Evolutionary conservation across 1,140 invertebrate genomes (phyloP).

Genomic region (Daktulosphaira vitifoliae): DNA sequence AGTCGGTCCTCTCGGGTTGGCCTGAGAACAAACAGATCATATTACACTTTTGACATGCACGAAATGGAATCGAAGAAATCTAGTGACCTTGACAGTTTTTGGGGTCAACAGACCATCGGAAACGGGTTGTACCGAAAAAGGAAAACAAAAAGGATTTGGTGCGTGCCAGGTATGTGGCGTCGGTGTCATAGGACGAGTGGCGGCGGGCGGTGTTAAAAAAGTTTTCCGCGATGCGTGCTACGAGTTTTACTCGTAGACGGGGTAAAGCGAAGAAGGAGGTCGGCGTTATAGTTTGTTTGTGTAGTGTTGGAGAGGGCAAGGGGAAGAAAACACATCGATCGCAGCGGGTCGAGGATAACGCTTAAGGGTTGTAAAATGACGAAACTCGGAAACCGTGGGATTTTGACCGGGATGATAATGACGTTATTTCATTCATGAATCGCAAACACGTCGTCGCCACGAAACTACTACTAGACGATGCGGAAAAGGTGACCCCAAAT

Average conservation of each 20-base stretch:
- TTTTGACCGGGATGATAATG: conserved; percentile 24
- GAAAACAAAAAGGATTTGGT: too few species aligned
- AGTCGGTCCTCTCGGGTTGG: conserved; percentile 27
- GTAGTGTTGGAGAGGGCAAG: neutral
- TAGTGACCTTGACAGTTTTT: conserved; percentile 9
- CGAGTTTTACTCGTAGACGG: conserved; percentile 6
- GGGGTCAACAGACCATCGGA: conserved; percentile 5
- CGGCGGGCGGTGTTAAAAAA: too few species aligned
- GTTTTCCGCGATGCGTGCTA: conserved; percentile 22
- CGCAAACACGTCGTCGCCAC: neutral
- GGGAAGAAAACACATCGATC: conserved; percentile 16
- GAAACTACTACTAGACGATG: conserved; percentile 14
- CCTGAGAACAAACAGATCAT: neutral
- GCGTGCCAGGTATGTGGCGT: too few species aligned
- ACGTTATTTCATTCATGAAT: conserved; percentile 32
- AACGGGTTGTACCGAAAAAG: too few species aligned
- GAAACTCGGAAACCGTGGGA: conserved; percentile 23
- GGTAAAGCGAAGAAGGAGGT: neutral
- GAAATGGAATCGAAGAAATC: neutral
- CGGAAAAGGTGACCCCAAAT: conserved; percentile 32
- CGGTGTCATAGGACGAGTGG: too few species aligned
- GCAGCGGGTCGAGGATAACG: neutral
- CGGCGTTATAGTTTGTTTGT: neutral
- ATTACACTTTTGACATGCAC: conserved; percentile 12
- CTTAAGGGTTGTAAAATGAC: conserved; percentile 30